Evolutionary conservation across 2,797 vertebrate species (phyloP).

Genomic region (Sciurus vulgaris): DNA sequence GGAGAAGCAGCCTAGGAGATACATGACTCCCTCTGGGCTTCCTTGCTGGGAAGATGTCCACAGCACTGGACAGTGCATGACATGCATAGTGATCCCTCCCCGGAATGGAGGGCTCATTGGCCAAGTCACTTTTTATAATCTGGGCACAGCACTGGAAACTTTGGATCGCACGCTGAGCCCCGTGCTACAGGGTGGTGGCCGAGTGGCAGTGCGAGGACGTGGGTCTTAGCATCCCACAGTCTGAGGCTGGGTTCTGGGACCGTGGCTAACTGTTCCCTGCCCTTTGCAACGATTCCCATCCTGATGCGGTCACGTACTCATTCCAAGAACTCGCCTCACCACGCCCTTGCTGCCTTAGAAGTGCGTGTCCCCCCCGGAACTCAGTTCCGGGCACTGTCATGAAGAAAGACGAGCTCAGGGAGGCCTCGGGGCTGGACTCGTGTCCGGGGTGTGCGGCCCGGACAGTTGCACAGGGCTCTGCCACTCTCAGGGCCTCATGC

Average conservation of each 20-base stretch:
- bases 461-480: not conserved
- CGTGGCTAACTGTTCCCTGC: not conserved
- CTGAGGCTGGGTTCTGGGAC: not conserved
- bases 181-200: not conserved
- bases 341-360: not conserved
- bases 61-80: not conserved
- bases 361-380: not conserved
- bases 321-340: not conserved
- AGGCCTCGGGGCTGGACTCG: not conserved
- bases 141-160: not conserved
- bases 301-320: not conserved
- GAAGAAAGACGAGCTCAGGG: not conserved
- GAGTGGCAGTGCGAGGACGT: fast-evolving
- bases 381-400: not conserved
- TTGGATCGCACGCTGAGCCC: not conserved
- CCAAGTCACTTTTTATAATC: not conserved
- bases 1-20: not conserved
- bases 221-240: not conserved
- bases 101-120: not conserved
- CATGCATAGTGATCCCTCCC: not conserved
- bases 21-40: not conserved
- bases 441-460: not conserved
- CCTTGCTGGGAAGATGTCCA: not conserved
- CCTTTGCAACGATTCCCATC: not conserved
- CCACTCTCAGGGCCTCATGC: not conserved